A percentile compares a stretch with the other conserved stretches of the same genome.
Conservation (phyloP, 2,113 vertebrate species). For the Dunckerocampus dactyliophorus region DNA sequence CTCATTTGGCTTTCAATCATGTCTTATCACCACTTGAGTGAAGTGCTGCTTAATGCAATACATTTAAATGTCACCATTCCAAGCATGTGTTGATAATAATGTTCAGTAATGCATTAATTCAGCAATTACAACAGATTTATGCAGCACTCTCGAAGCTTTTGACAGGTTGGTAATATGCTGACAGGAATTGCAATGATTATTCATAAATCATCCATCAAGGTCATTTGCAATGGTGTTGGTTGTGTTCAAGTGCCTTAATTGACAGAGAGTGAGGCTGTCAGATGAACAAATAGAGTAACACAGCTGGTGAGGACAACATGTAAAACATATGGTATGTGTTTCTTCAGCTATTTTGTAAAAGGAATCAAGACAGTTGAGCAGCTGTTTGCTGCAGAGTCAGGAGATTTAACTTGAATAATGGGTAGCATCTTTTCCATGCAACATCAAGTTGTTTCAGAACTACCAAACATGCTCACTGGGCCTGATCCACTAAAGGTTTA, state of each 20-base stretch:
- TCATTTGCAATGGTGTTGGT: constrained; percentile 15
- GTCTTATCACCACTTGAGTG: constrained; percentile 15
- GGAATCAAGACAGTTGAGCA: background rate
- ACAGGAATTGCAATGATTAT: constrained; percentile 23
- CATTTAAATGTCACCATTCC: constrained; percentile 40
- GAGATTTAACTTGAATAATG: background rate
- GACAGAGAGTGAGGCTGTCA: constrained; percentile 7
- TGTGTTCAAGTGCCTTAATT: constrained; percentile 1
- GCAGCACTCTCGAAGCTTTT: constrained; percentile 20
- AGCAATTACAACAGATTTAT: constrained; percentile 42
- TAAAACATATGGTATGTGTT: background rate
- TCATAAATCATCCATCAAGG: constrained; percentile 30
- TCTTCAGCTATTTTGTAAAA: background rate
- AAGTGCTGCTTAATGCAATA: constrained; percentile 33
- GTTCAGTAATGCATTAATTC: constrained; percentile 23
- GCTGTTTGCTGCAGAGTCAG: background rate
- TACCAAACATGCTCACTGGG: background rate
- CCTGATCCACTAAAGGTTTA: too few relatives aligned
- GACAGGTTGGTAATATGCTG: constrained; percentile 15
- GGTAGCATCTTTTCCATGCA: too few relatives aligned
- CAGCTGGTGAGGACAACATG: background rate
- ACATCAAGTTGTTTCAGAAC: background rate
- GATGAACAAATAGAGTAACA: background rate
- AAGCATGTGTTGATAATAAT: constrained; percentile 34
- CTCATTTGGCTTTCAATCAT: constrained; percentile 27